These are phyloP conservation scores for Brachionus calyciflorus DNA, from an alignment of 1,140 invertebrate species.

Conservation along the genomic window DNA sequence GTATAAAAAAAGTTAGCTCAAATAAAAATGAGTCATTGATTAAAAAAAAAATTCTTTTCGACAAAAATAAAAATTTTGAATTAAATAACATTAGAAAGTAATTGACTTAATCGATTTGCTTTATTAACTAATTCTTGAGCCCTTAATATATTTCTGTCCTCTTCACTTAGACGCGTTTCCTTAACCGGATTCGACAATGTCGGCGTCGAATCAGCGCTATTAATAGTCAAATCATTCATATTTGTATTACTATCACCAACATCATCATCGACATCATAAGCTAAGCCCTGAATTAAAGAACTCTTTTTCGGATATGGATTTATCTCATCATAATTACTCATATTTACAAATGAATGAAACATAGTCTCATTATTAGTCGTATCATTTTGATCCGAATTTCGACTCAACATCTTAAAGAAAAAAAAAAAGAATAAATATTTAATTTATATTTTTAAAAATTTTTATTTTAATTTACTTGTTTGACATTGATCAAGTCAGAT, in stretches of 20 bases:
- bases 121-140: slow-evolving; percentile 19
- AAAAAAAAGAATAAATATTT: not conserved
- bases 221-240: slow-evolving; percentile 26
- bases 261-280: not conserved
- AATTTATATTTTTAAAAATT: not conserved
- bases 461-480: not conserved
- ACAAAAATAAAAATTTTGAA: too few species aligned
- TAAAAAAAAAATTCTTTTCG: too few species aligned
- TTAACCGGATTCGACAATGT: slow-evolving; percentile 18
- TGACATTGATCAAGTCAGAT: slow-evolving; percentile 20
- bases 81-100: slow-evolving; percentile 30
- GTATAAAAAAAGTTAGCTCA: too few species aligned
- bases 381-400: slow-evolving; percentile 11
- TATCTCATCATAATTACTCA: not conserved
- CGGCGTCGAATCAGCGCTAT: slow-evolving; percentile 31
- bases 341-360: slow-evolving; percentile 25
- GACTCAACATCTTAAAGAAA: not conserved
- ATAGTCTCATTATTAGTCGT: not conserved
- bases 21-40: too few species aligned
- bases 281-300: slow-evolving; percentile 3
- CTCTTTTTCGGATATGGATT: slow-evolving; percentile 23
- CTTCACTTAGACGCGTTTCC: not conserved
- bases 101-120: slow-evolving; percentile 39
- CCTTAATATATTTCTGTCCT: slow-evolving; percentile 10
- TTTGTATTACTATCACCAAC: not conserved